Percentiles rank a stretch among this genome's conserved stretches.
Conservation (phyloP, 35 echinoderm and acorn worm genomes). For the Patiria miniata region DNA sequence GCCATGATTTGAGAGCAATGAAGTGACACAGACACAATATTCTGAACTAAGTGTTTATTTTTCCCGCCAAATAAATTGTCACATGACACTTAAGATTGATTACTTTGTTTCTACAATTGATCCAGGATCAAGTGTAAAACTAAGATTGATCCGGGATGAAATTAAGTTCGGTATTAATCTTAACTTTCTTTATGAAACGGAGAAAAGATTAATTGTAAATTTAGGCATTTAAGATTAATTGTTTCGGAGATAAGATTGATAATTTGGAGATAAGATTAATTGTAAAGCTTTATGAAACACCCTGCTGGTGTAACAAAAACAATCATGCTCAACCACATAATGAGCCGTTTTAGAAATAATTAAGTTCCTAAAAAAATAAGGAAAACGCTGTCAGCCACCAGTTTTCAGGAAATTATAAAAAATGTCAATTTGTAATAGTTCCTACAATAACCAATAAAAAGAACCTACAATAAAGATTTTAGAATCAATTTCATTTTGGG, state of each 20-base stretch:
- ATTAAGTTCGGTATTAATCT: neutral
- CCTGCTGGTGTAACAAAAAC: too few species aligned
- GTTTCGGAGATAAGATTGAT: neutral
- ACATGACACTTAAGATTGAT: constrained; percentile 3
- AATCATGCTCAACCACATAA: too few species aligned
- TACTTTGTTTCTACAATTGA: constrained; percentile 9
- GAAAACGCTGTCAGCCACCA: too few species aligned
- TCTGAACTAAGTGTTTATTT: neutral
- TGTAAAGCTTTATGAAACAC: too few species aligned
- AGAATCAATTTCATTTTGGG: too few species aligned
- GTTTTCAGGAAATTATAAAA: too few species aligned
- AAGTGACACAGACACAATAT: neutral
- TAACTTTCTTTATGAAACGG: neutral
- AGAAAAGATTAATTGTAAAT: neutral
- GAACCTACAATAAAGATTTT: too few species aligned
- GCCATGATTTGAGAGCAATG: neutral
- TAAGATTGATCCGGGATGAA: constrained; percentile 8
- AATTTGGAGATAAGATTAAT: neutral
- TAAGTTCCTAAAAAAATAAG: too few species aligned
- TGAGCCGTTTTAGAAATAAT: too few species aligned
- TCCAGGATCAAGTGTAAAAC: neutral
- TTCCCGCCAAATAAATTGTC: constrained; percentile 6
- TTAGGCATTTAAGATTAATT: neutral
- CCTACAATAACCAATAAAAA: too few species aligned
- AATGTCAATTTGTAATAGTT: too few species aligned